Conservation (phyloP, 37 sponge, comb jelly and placozoan genomes). For the Beroe forskalii region DNA sequence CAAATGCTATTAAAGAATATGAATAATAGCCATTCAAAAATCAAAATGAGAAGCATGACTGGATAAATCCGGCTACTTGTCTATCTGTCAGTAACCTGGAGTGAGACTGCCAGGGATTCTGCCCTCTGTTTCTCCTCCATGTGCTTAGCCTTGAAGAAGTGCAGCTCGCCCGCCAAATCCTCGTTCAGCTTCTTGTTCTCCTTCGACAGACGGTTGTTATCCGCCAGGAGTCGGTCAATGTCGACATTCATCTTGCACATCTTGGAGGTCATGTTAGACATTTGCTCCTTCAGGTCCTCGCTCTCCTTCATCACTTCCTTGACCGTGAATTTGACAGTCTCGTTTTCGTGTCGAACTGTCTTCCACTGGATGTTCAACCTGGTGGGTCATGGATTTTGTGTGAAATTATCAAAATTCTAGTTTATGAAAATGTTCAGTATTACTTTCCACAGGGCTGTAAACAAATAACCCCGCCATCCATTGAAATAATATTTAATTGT, state of each 20-base stretch:
- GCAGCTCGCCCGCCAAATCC: conserved; percentile 35
- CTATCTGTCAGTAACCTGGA: too few species aligned
- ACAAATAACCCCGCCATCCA: too few species aligned
- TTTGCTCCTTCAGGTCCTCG: conserved; percentile 51
- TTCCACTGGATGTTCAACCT: conserved; percentile 64
- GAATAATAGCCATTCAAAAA: too few species aligned
- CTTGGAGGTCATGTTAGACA: conserved; percentile 30
- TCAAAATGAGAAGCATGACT: too few species aligned
- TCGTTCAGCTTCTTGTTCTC: conserved; percentile 59
- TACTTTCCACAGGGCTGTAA: too few species aligned
- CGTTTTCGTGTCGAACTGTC: conserved; percentile 65
- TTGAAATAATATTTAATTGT: too few species aligned
- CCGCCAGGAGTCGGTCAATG: conserved; percentile 43
- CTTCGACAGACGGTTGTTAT: conserved; percentile 28
- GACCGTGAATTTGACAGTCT: conserved; percentile 57
- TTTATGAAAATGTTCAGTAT: too few species aligned
- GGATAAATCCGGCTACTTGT: too few species aligned
- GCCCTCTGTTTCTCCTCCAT: conserved; percentile 62
- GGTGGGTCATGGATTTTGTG: too few species aligned
- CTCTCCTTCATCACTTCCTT: conserved; percentile 63
- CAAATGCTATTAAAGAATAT: too few species aligned
- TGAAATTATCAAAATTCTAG: too few species aligned
- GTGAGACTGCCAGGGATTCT: conserved; percentile 31
- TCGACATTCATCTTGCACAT: conserved; percentile 50
- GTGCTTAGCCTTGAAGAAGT: conserved; percentile 52